Conservation (phyloP, 2,113 vertebrate species). For the Mesembrinibis cayennensis region DNA sequence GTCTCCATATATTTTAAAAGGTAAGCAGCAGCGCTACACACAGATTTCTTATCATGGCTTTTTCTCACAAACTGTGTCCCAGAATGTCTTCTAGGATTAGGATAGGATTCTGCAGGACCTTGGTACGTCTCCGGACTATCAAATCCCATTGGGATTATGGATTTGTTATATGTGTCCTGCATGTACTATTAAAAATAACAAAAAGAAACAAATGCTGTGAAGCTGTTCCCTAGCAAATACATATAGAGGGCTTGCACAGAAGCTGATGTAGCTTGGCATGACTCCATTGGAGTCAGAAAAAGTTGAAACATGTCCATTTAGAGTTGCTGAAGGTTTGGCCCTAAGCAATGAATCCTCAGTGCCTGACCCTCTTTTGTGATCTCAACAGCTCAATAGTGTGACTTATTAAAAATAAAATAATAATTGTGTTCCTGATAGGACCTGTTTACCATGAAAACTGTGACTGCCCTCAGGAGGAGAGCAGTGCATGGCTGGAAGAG, state of each 20-base stretch:
- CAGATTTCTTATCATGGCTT: neutral
- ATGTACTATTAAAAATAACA: neutral
- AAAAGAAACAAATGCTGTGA: neutral
- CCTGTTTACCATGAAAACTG: constrained; percentile 93
- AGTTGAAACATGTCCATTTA: fast-evolving
- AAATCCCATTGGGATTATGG: neutral
- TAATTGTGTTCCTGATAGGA: constrained; percentile 71
- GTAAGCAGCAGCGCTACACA: constrained; percentile 64
- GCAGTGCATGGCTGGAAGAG: constrained; percentile 79
- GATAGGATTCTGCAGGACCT: neutral
- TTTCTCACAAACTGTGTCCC: neutral
- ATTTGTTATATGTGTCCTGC: neutral
- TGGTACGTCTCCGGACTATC: neutral
- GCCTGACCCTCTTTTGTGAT: neutral
- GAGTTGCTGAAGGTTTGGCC: neutral
- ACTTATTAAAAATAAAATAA: neutral
- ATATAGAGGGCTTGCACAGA: neutral
- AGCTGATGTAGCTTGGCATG: neutral
- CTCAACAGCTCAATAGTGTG: neutral
- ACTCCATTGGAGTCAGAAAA: neutral
- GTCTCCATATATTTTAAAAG: constrained; percentile 91
- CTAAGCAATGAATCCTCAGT: neutral
- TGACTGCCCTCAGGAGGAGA: constrained; percentile 86
- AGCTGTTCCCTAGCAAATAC: neutral
- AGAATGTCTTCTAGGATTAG: neutral